These are phyloP conservation scores for Pachypeltis micranthus DNA, from an alignment of 1,140 invertebrate genomes.

Conservation along the genomic window DNA sequence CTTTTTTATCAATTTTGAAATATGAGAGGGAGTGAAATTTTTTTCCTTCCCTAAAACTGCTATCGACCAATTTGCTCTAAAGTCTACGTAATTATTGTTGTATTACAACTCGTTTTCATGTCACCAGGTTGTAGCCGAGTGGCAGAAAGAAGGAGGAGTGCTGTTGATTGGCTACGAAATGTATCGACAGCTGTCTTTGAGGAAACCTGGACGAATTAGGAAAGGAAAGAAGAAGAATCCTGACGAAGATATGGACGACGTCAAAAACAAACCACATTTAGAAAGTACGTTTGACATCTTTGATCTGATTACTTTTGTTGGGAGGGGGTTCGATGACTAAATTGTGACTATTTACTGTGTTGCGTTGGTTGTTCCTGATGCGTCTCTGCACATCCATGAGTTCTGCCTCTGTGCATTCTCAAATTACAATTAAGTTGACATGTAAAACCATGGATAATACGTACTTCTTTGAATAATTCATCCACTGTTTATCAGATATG, in stretches of 20 bases:
- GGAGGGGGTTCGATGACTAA: too few relatives aligned
- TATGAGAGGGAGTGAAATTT: too few relatives aligned
- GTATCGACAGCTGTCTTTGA: conserved; percentile 75
- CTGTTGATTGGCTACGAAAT: conserved; percentile 96
- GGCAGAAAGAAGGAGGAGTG: conserved; percentile 81
- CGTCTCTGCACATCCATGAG: too few relatives aligned
- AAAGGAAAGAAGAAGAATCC: conserved; percentile 41
- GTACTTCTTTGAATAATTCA: too few relatives aligned
- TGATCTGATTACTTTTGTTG: not conserved
- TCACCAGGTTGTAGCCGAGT: conserved; percentile 49
- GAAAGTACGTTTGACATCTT: conserved; percentile 46
- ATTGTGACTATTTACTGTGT: not conserved
- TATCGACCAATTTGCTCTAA: too few relatives aligned
- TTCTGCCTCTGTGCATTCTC: too few relatives aligned
- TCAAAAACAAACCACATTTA: conserved; percentile 72
- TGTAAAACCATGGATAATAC: too few relatives aligned
- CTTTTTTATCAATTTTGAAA: not conserved
- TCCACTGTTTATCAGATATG: too few relatives aligned
- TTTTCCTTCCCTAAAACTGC: too few relatives aligned
- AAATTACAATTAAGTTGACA: too few relatives aligned
- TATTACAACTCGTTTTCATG: conserved; percentile 23
- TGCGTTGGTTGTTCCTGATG: not conserved
- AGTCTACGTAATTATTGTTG: too few relatives aligned
- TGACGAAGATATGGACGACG: conserved; percentile 48
- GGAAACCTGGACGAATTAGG: conserved; percentile 50